Percentiles rank a stretch among this genome's conserved stretches.
These are phyloP conservation scores for Slavum lentiscoides DNA, from an alignment of 2,888 invertebrate species.

Conservation along the genomic window DNA sequence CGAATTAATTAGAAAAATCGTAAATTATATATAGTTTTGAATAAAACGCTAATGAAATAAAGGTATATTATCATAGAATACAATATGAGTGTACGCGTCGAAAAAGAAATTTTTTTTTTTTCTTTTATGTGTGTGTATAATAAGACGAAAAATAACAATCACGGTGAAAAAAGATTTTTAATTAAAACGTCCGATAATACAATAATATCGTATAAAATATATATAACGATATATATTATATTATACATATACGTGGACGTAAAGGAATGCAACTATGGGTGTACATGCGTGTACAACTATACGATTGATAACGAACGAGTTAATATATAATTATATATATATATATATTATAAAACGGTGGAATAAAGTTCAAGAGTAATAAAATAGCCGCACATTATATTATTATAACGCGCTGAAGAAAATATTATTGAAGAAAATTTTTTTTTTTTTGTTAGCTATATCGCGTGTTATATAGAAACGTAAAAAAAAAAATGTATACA, in stretches of 20 bases:
- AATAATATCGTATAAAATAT: not conserved
- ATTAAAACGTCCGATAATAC: conserved; percentile 23
- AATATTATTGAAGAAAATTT: not conserved
- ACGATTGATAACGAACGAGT: not conserved
- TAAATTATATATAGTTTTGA: too few species aligned
- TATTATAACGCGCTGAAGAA: not conserved
- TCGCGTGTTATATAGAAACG: not conserved
- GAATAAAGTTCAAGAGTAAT: conserved; percentile 11
- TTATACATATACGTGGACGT: not conserved
- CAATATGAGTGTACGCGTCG: not conserved
- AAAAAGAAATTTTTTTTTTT: not conserved
- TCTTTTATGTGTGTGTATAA: too few species aligned
- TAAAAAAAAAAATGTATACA: not conserved
- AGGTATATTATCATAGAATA: too few species aligned
- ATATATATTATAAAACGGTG: not conserved
- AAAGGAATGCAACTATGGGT: conserved; percentile 10
- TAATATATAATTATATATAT: too few species aligned
- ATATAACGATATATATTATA: not conserved
- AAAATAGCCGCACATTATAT: not conserved
- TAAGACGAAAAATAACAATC: not conserved
- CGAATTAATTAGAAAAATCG: too few species aligned
- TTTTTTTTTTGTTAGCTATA: not conserved
- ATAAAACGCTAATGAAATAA: too few species aligned
- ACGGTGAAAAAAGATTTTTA: conserved; percentile 6
- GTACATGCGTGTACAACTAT: conserved; percentile 26